Evolutionary conservation across 2,888 invertebrate genomes (phyloP).

Genomic region (Autographa pulchrina): DNA sequence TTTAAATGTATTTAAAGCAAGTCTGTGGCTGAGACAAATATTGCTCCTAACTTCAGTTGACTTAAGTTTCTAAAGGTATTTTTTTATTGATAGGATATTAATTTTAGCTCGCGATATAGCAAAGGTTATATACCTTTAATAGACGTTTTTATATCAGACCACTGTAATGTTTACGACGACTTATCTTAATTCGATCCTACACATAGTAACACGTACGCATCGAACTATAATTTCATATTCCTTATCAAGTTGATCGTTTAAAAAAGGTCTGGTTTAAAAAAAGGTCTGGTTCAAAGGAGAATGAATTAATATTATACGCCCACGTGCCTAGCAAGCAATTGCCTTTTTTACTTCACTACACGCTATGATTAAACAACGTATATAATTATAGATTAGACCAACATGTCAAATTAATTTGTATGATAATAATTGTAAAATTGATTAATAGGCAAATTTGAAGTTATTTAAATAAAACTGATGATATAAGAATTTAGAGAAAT

Average conservation of each 20-base stretch:
- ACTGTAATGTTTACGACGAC: conserved; percentile 25
- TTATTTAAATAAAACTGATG: not conserved
- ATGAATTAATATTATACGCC: conserved; percentile 55
- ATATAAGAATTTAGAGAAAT: not conserved
- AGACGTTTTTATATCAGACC: conserved; percentile 5
- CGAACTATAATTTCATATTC: conserved; percentile 55
- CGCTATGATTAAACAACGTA: conserved; percentile 41
- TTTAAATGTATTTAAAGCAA: too few species aligned
- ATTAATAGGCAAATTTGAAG: conserved; percentile 18
- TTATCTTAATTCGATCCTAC: conserved; percentile 56
- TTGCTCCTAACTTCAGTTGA: too few species aligned
- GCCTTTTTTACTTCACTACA: conserved; percentile 51
- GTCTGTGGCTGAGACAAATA: too few species aligned
- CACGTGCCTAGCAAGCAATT: conserved; percentile 54
- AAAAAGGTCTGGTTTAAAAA: conserved; percentile 50
- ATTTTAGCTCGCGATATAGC: too few species aligned
- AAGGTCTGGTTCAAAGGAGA: conserved; percentile 51
- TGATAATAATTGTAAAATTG: conserved; percentile 40
- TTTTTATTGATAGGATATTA: too few species aligned
- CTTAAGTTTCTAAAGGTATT: too few species aligned
- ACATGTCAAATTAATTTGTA: conserved; percentile 39
- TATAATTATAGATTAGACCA: conserved; percentile 46
- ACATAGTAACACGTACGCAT: conserved; percentile 23
- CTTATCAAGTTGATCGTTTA: conserved; percentile 58
- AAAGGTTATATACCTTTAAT: not conserved